These are phyloP conservation scores for Takifugu ocellatus DNA, from an alignment of 2,797 vertebrate species.

Conservation along the genomic window DNA sequence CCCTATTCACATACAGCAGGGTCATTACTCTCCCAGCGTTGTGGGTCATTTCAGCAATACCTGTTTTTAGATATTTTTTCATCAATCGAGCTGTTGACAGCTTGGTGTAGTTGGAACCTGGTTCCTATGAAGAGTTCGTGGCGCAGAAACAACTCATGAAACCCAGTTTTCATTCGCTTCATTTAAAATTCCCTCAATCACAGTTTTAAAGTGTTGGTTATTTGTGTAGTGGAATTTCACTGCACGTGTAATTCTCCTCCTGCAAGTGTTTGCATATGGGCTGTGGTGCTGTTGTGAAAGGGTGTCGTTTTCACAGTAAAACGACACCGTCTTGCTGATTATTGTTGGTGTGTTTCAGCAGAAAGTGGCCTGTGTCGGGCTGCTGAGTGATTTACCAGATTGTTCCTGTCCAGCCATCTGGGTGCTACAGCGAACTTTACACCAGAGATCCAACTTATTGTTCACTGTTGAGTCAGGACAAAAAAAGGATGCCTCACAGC, in stretches of 20 bases:
- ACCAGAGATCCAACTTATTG: constrained; percentile 52
- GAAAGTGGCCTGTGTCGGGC: constrained; percentile 22
- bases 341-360: background rate
- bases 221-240: constrained; percentile 2
- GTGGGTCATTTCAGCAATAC: background rate
- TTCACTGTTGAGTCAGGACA: constrained; percentile 14
- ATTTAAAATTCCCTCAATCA: background rate
- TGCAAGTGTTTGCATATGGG: too few species aligned
- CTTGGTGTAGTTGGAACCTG: too few species aligned
- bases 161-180: background rate
- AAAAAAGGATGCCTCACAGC: constrained; percentile 9
- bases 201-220: background rate
- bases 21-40: too few species aligned
- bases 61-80: background rate
- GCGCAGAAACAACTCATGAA: background rate
- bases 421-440: constrained; percentile 23
- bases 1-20: too few species aligned
- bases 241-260: background rate
- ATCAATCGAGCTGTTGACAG: too few species aligned
- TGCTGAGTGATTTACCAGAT: constrained; percentile 52
- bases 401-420: constrained; percentile 50
- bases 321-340: background rate
- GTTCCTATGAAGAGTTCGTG: too few species aligned
- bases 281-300: background rate
- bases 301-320: background rate